Evolutionary conservation across 2,888 invertebrate species (phyloP), one percentile per base, ranked within the genome.

Genomic region (Rapana venosa): DNA sequence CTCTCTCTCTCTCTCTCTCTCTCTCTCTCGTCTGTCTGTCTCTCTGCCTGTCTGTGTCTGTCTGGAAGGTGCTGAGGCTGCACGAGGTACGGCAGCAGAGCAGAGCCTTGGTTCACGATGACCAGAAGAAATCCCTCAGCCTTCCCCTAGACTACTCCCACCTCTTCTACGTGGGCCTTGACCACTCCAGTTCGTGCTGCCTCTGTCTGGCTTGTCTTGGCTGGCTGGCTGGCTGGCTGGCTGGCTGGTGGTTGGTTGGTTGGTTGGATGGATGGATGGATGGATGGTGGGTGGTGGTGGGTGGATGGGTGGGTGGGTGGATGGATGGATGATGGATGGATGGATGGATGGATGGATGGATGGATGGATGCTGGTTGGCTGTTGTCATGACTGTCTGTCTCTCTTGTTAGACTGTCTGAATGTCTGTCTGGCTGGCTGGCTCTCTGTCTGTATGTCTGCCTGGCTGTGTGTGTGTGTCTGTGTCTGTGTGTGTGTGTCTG

Each of bases 141-240:
- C 56, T 89, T 26, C 89, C 89, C 4, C 89, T 89, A 5, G 89
- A 89, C 74, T 89, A 74, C 85, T 6, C 66, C 6, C 89, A 85
- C 56, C 36, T 36, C 32, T 89, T 89, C 58, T 13, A 30, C 36
- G 83, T 74, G 8, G 66, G 47, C 47, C 11, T 36, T 26, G 26
- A 47, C n/a, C 20, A n/a, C 4, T 58, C 56, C n/a, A 26, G 84
- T 84, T 11, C n/a, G 84, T 56, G 22, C 32, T 13, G 5, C 35
- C 11, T 74, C 5, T 8, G 74, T 74, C 26, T 74, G 8, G 74
- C 11, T n/a, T 74, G 8, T 79, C 1, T 35, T 30, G 11, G 74
- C 26, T 15, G 17, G 6, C 35, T 79, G 79, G 30, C 15, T 79
- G 35, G n/a, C 13, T 79, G 35, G 32, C 20, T 79, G 35, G 32